A percentile compares a stretch with the other conserved stretches of the same genome.
Conservation (phyloP, 2,888 invertebrate species). For the Philonicus albiceps region DNA sequence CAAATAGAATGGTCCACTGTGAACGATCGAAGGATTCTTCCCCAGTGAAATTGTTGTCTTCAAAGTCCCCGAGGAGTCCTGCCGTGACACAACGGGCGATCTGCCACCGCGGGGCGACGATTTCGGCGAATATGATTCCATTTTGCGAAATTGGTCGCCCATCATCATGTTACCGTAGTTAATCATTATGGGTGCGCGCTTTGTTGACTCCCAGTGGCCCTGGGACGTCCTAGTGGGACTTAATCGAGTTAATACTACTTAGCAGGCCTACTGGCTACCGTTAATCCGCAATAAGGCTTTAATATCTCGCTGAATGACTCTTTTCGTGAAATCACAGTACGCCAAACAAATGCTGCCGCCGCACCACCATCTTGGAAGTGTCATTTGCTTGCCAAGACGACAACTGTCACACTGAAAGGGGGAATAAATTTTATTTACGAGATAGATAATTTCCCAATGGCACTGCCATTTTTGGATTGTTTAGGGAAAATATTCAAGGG, state of each 20-base stretch:
- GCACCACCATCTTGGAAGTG: constrained; percentile 47
- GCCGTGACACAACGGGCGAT: constrained; percentile 93
- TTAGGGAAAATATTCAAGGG: neutral
- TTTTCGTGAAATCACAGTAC: constrained; percentile 1
- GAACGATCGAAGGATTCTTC: constrained; percentile 96
- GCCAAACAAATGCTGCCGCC: neutral
- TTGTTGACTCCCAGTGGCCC: neutral
- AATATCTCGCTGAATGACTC: neutral
- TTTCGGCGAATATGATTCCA: constrained; percentile 94
- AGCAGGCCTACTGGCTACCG: neutral
- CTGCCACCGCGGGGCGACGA: constrained; percentile 93
- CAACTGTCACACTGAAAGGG: constrained; percentile 15
- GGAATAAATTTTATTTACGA: neutral
- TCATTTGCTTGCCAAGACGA: constrained; percentile 20
- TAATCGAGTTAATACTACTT: neutral
- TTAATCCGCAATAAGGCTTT: neutral
- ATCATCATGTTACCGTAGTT: constrained; percentile 76
- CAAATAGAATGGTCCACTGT: constrained; percentile 97
- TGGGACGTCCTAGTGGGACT: neutral
- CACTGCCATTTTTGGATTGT: neutral
- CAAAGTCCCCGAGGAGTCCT: constrained; percentile 96
- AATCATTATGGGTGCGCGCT: constrained; percentile 55
- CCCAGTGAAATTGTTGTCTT: constrained; percentile 97
- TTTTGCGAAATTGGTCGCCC: constrained; percentile 91
- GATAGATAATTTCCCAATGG: neutral